These are phyloP conservation scores for Tapera naevia DNA, from an alignment of 2,797 vertebrate genomes.

Conservation along the genomic window DNA sequence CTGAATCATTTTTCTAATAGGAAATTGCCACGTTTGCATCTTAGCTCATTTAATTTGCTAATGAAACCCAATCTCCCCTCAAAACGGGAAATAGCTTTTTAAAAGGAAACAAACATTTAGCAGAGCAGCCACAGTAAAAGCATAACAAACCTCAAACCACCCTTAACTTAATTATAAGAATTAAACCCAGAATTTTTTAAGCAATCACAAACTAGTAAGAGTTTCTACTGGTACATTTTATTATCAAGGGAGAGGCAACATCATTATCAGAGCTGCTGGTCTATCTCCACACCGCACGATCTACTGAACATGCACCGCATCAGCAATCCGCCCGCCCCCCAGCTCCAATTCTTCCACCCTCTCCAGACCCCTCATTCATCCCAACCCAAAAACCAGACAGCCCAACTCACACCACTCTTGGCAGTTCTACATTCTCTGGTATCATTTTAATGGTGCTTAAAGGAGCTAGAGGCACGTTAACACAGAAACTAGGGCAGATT, in stretches of 20 bases:
- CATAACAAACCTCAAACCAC: not conserved
- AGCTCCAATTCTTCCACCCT: not conserved
- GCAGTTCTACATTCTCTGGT: not conserved
- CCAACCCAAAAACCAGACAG: not conserved
- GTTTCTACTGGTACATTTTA: not conserved
- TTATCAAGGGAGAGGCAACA: not conserved
- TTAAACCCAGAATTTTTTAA: not conserved
- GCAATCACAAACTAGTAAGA: not conserved
- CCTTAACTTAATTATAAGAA: not conserved
- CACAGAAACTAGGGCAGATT: not conserved
- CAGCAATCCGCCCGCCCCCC: too few species aligned
- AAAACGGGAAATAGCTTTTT: not conserved
- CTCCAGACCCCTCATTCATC: not conserved
- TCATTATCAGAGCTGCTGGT: not conserved
- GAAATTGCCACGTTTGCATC: slow-evolving; percentile 7
- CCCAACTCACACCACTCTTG: not conserved
- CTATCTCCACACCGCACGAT: not conserved
- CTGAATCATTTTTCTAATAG: not conserved
- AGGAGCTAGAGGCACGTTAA: not conserved
- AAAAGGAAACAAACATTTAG: not conserved
- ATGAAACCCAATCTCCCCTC: slow-evolving; percentile 2
- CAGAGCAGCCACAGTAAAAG: not conserved
- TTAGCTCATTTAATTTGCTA: slow-evolving; percentile 33
- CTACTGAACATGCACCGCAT: accelerated
- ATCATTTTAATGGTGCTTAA: not conserved